A percentile compares a stretch with the other conserved stretches of the same genome.
Evolutionary conservation across 2,113 vertebrate genomes (phyloP).

Genomic region (Onychorhynchus coronatus): DNA sequence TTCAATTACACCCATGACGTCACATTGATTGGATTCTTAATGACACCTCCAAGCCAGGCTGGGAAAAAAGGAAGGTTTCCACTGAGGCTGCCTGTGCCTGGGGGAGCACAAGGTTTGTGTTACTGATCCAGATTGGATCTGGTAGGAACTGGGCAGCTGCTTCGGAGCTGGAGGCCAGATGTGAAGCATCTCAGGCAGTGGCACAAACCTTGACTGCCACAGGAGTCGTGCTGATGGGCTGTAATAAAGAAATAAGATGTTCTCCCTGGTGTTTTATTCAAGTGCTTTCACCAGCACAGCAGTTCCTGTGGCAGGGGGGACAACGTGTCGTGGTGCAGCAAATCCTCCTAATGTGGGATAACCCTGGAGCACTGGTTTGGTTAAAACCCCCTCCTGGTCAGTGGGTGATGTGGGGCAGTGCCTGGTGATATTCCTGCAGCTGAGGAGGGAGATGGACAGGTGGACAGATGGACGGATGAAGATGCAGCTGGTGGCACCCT

Average conservation of each 20-base stretch:
- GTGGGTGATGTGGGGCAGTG: background rate
- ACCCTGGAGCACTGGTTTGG: background rate
- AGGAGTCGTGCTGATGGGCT: background rate
- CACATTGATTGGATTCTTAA: slow-evolving; percentile 52
- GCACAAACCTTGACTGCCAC: accelerated
- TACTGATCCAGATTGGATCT: background rate
- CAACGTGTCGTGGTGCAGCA: accelerated
- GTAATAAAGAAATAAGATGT: background rate
- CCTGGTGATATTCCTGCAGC: background rate
- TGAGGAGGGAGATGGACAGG: background rate
- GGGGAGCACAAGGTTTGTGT: background rate
- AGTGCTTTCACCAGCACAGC: background rate
- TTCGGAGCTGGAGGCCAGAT: background rate
- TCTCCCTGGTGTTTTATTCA: background rate
- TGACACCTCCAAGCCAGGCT: background rate
- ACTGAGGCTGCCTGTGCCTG: background rate
- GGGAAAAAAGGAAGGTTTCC: background rate
- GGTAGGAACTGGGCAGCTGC: background rate
- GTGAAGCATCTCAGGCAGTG: background rate
- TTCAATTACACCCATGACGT: slow-evolving; percentile 63
- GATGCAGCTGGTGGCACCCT: background rate
- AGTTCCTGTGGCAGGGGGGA: background rate
- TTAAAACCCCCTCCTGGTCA: background rate
- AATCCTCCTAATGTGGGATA: background rate
- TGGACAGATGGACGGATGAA: too few species aligned